Base-by-base conservation (phyloP, 2,797 vertebrate genomes). In the Steatocranus sp. region DNA sequence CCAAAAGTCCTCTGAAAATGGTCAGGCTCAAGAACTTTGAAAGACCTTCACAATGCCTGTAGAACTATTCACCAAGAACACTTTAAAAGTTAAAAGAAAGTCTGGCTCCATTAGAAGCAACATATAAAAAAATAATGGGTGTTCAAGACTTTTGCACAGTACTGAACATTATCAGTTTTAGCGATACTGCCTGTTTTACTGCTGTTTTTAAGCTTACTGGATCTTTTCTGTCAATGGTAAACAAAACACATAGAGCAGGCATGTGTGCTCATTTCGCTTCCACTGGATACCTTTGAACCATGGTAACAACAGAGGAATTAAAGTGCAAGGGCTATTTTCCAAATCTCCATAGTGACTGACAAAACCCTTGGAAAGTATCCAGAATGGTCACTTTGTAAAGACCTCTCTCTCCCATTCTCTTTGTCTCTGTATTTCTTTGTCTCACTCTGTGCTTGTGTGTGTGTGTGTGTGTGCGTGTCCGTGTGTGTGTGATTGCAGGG, bases 351-450 rank as follows among this genome's bases (percentile, higher is more conserved):
- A 80, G 93, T 79, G 75, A 94, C 93, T 76, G 86, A 89, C 90
- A 86, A 90, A 92, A 86, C 87, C 88, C 85, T 93, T 95, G 93
- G 94, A 96, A 91, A 89, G 87, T 49, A 78, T 94, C 94, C 95
- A 95, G 87, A 89, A 81, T 53, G 83, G 79, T 54, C 84, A 89
- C 80, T 90, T 86, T 88, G 84, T 68, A 90, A 91, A 93, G 83
- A 84, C 82, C 81, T 82, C 75, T 75, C 89, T 85, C 38, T 74
- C 89, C 58, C 61, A 81, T 51, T 84, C 76, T 68, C 78, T 78
- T 68, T 81, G 20, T 76, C 38, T 75, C 46, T 25, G 15, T 2
- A 20, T 63, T 81, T 84, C 80, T 92, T 88, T 93, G 86, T 92
- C 83, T 92, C 79, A 41, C 77, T 85, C 27, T 82, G 27, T 15